Evolutionary conservation across 2,113 vertebrate genomes (phyloP).

Genomic region (Marcusenius ussheri): DNA sequence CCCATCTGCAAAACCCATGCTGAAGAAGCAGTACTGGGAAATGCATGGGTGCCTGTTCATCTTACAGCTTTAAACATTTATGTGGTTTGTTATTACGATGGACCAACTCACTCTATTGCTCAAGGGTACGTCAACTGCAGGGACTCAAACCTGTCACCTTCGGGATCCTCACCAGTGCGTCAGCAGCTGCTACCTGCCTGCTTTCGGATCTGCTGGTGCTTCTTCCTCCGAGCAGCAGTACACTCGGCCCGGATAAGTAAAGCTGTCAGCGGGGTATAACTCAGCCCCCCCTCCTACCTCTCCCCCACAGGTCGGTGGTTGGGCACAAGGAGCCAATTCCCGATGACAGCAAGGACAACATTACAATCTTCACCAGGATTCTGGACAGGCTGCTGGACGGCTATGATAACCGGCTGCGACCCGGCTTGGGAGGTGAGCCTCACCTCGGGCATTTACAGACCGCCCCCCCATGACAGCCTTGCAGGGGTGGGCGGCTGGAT

Average conservation of each 20-base stretch:
- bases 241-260: not conserved
- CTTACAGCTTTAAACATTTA: not conserved
- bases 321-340: conserved; percentile 65
- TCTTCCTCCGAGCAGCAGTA: not conserved
- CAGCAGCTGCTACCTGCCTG: not conserved
- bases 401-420: conserved; percentile 92
- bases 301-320: conserved; percentile 54
- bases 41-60: not conserved
- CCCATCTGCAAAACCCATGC: not conserved
- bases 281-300: not conserved
- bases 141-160: not conserved
- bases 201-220: not conserved
- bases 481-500: not conserved
- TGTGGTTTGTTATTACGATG: not conserved
- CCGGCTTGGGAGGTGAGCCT: conserved; percentile 68
- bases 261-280: not conserved
- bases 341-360: conserved; percentile 92
- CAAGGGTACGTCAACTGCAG: not conserved
- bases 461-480: not conserved
- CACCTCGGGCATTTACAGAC: not conserved
- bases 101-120: not conserved
- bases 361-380: conserved; percentile 94
- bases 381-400: conserved; percentile 91
- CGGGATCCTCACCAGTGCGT: not conserved
- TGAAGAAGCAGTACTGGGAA: not conserved